A percentile compares a stretch with the other conserved stretches of the same genome.
Evolutionary conservation across 2,113 vertebrate genomes (phyloP).

Genomic region (Gadus macrocephalus): DNA sequence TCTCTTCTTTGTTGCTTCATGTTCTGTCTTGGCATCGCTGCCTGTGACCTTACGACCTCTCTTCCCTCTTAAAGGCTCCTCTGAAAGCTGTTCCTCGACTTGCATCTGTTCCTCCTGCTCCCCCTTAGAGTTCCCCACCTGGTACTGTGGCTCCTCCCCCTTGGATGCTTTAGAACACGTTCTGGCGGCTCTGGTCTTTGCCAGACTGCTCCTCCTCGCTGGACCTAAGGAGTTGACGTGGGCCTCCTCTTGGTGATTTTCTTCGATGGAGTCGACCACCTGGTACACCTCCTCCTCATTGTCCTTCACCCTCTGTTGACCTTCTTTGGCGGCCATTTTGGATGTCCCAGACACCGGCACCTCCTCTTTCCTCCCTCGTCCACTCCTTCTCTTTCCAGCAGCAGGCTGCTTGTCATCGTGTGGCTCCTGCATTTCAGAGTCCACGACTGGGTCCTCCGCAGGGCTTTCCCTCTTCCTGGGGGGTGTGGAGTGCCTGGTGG

Average conservation of each 20-base stretch:
- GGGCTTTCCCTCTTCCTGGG: background rate
- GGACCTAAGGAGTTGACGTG: background rate
- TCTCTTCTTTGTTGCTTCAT: background rate
- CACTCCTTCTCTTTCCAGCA: background rate
- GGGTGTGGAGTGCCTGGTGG: background rate
- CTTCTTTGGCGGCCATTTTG: too few species aligned
- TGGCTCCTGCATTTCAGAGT: slow-evolving; percentile 18
- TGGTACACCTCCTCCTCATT: background rate
- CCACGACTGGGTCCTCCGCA: slow-evolving; percentile 14
- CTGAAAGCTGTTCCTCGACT: background rate
- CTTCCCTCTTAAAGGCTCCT: background rate
- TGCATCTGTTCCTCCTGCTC: background rate
- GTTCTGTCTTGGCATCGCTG: background rate
- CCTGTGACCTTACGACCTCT: too few species aligned
- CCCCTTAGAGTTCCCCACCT: background rate
- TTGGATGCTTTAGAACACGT: background rate
- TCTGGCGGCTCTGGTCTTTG: background rate
- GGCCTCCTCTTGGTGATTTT: background rate
- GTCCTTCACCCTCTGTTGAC: background rate
- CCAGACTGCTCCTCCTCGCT: background rate
- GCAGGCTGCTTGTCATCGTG: background rate
- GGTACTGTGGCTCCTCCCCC: background rate
- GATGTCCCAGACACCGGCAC: background rate
- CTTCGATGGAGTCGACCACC: background rate
- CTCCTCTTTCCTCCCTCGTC: background rate